Conservation (phyloP, 1,140 invertebrate species). For the Atta colombica region DNA sequence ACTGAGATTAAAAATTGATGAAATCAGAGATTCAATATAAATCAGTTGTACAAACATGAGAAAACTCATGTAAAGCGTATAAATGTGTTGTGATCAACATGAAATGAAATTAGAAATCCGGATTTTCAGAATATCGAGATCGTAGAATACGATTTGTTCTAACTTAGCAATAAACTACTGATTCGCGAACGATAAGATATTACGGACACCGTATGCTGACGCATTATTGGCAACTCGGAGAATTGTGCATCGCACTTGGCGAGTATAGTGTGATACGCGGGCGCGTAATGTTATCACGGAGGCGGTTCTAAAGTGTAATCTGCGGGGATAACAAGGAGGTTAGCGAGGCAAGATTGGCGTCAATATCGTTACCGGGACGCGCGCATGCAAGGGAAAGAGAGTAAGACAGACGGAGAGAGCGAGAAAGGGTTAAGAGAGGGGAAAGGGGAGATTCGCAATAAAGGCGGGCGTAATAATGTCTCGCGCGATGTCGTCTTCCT, state of each 20-base stretch:
- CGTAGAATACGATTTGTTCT: neutral
- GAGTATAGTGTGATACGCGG: neutral
- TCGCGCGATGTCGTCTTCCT: conserved; percentile 3
- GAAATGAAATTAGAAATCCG: neutral
- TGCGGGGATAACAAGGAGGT: conserved; percentile 60
- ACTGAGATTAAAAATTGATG: no score
- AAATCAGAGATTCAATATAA: neutral
- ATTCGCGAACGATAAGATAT: conserved; percentile 49
- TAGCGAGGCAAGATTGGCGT: conserved; percentile 55
- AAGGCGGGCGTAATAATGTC: conserved; percentile 38
- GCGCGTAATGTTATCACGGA: conserved; percentile 43
- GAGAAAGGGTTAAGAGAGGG: neutral
- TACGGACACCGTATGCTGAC: conserved; percentile 15
- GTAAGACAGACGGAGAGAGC: neutral
- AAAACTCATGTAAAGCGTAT: neutral
- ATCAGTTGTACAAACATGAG: neutral
- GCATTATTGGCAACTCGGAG: conserved; percentile 23
- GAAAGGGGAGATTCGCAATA: conserved; percentile 15
- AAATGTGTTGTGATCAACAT: neutral
- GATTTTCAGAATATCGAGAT: no score
- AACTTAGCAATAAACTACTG: neutral
- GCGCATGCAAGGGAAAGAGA: neutral
- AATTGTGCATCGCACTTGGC: conserved; percentile 12
- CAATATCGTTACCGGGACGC: conserved; percentile 49
- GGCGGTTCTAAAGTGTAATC: conserved; percentile 52